Evolutionary conservation across 2,113 vertebrate species (phyloP), one percentile per base, ranked within the genome.

Genomic region (Pseudopodoces humilis): DNA sequence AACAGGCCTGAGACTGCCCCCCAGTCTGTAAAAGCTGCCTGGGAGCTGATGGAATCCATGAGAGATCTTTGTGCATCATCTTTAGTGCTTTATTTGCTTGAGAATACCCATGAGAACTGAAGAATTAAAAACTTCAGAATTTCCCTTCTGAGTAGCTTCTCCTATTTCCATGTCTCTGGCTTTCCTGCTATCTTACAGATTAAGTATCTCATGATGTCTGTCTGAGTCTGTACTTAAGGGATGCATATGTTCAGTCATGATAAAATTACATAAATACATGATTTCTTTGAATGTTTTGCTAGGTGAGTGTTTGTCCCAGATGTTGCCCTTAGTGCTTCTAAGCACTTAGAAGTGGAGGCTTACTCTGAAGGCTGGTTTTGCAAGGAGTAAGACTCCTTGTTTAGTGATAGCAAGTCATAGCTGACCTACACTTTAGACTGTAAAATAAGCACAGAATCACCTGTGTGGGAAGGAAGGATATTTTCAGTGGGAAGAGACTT

Each of bases 181-280:
- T 77, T 64, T 60, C 58, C 55, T 41, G 0, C 5, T n/a, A 43
- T 25, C 37, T 78, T 55, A 85, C 43, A 44, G 47, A 7, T 89
- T 55, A 75, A 46, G 28, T 43, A 44, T 35, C 44, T 64, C 0
- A 0, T 56, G 39, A 13, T 19, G 10, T 13, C 33, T 2, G 13
- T 37, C 39, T 56, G 3, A 41, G 10, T 35, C 14, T 35, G 24
- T 69, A 6, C 20, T 76, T 67, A 19, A 0, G 3, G 50, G 58
- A 62, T 55, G 21, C 19, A 0, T 70, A 11, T 59, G 33, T 67
- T 90, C 56, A 70, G 25, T 74, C 28, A 19, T 16, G 4, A 6
- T 62, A 20, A 31, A 77, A n/a, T 86, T 65, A 4, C 4, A 13
- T 30, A 31, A 47, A n/a, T 47, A 46, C 39, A 39, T 27, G 60